phyloP scores from a whole-genome alignment of 2,113 vertebrate species.

The Mastomys natalensis region DNA sequence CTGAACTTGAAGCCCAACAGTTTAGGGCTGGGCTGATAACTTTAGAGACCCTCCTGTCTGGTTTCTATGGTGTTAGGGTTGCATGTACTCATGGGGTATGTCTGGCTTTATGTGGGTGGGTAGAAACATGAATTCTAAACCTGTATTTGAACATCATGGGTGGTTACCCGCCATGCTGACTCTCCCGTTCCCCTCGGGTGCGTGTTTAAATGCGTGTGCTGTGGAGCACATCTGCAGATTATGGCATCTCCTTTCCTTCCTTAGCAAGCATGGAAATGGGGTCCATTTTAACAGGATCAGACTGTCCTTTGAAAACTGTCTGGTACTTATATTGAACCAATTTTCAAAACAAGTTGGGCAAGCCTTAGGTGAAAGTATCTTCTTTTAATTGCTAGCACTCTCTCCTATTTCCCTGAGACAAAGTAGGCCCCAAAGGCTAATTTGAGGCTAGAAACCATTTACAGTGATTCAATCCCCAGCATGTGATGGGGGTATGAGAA shows the following conservation, averaged over 20 bases:
- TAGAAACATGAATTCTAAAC: neutral
- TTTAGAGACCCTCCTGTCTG: neutral
- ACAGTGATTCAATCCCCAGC: neutral
- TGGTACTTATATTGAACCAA: neutral
- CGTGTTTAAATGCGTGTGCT: neutral
- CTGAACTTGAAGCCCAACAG: too few species aligned
- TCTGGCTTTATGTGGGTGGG: neutral
- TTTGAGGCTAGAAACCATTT: slow-evolving; percentile 54
- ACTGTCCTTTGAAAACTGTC: neutral
- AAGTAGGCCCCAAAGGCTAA: neutral
- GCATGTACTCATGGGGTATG: too few species aligned
- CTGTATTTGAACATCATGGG: neutral
- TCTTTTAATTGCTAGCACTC: slow-evolving; percentile 11
- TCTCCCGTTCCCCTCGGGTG: neutral
- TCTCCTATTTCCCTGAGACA: slow-evolving; percentile 3
- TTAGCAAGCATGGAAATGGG: neutral
- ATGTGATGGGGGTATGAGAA: neutral
- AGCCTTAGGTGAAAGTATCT: slow-evolving; percentile 19
- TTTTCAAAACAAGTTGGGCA: slow-evolving; percentile 54
- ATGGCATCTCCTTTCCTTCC: neutral
- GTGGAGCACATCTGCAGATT: neutral
- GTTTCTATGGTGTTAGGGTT: neutral
- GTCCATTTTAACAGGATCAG: slow-evolving; percentile 16
- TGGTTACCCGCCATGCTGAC: neutral
- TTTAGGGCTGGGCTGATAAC: neutral